Conservation (phyloP, 2,797 vertebrate species). For the Alectoris magna region DNA sequence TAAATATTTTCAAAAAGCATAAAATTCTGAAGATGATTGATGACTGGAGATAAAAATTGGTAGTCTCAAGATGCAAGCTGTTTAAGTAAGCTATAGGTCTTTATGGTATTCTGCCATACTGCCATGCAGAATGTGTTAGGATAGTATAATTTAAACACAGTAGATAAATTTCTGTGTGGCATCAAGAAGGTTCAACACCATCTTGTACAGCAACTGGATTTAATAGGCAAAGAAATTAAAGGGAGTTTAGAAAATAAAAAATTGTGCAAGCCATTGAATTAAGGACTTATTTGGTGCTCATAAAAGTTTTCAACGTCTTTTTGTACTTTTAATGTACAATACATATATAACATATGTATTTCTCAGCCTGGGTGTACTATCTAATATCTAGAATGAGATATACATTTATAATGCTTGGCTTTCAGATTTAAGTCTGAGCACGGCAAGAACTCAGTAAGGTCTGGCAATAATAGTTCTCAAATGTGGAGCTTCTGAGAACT, state of each 20-base stretch:
- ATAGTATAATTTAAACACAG: neutral
- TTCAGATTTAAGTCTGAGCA: slow-evolving; percentile 48
- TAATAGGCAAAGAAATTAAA: neutral
- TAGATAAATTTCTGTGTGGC: neutral
- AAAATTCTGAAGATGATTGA: neutral
- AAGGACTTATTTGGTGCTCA: slow-evolving; percentile 4
- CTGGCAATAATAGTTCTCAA: slow-evolving; percentile 43
- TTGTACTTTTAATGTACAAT: neutral
- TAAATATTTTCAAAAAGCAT: neutral
- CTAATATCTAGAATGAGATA: slow-evolving; percentile 31
- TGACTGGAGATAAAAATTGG: neutral
- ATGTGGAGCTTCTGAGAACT: slow-evolving; percentile 35
- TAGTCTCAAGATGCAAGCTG: neutral
- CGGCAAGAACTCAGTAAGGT: slow-evolving; percentile 21
- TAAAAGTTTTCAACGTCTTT: slow-evolving; percentile 18
- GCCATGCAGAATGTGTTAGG: neutral
- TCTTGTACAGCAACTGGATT: neutral
- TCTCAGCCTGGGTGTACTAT: neutral
- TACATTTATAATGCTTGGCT: slow-evolving; percentile 45
- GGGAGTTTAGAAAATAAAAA: neutral
- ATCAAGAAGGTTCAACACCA: neutral
- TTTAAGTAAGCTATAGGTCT: neutral
- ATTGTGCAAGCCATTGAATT: neutral
- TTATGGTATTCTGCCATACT: neutral
- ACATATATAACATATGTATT: slow-evolving; percentile 1